Conservation (phyloP, 2,888 invertebrate genomes). For the Pachliopta kotzebuea region DNA sequence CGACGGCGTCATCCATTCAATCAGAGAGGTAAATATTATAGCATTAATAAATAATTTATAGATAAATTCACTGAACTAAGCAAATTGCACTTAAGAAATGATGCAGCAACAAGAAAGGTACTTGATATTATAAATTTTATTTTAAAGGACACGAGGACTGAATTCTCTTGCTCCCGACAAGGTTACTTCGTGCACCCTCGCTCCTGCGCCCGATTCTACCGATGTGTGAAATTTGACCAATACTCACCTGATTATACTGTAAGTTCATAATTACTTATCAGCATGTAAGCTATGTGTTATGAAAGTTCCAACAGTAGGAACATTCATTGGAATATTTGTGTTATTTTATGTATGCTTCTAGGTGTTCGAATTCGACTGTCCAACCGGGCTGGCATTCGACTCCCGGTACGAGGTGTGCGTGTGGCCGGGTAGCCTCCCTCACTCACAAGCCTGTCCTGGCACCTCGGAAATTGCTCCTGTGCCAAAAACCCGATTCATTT, state of each 20-base stretch:
- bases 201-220: conserved; percentile 88
- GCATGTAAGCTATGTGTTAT: too few species aligned
- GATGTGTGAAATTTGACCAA: conserved; percentile 90
- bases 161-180: conserved; percentile 87
- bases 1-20: conserved; percentile 85
- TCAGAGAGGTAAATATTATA: conserved; percentile 78
- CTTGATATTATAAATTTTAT: conserved; percentile 7
- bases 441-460: conserved; percentile 87
- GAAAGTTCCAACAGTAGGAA: not conserved
- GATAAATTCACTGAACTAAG: too few species aligned
- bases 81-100: too few species aligned
- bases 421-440: conserved; percentile 87
- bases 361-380: conserved; percentile 90
- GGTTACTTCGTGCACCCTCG: conserved; percentile 90
- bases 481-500: conserved; percentile 83
- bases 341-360: conserved; percentile 33
- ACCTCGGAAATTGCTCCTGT: conserved; percentile 90
- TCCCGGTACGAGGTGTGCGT: conserved; percentile 88
- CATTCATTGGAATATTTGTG: too few species aligned
- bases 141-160: conserved; percentile 83
- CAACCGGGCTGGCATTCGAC: conserved; percentile 88
- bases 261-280: conserved; percentile 34
- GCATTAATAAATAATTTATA: too few species aligned
- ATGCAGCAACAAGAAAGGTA: not conserved
- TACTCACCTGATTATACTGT: conserved; percentile 87